phyloP scores from a whole-genome alignment of 2,888 invertebrate genomes.

The Labia minor region DNA sequence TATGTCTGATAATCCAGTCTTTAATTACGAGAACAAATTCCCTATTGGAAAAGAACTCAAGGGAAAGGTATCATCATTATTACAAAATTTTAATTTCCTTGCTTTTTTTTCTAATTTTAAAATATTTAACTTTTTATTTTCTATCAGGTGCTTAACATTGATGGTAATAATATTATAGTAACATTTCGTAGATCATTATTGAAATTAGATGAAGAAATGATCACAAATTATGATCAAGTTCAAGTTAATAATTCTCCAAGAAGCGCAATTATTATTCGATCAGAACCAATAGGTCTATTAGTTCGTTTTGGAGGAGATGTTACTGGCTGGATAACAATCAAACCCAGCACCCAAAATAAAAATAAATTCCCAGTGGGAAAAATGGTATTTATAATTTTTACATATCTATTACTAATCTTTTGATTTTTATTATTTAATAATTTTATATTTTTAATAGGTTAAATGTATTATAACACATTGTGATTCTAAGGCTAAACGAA shows the following conservation, averaged over 20 bases:
- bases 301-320: not conserved
- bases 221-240: not conserved
- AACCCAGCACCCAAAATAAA: not conserved
- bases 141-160: not conserved
- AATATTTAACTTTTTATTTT: not conserved
- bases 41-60: slow-evolving; percentile 45
- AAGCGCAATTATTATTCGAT: not conserved
- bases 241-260: not conserved
- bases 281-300: not conserved
- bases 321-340: not conserved
- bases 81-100: not conserved
- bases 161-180: not conserved
- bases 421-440: no score
- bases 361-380: not conserved
- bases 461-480: no score
- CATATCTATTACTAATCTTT: not conserved
- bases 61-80: slow-evolving; percentile 37
- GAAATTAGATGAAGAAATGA: not conserved
- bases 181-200: not conserved
- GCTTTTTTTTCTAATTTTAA: not conserved
- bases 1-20: slow-evolving; percentile 42
- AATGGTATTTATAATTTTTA: not conserved
- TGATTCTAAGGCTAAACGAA: no score
- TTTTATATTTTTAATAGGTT: no score
- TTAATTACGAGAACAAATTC: slow-evolving; percentile 42